phyloP scores from a whole-genome alignment of 2,888 invertebrate genomes.

The Salpingus planirostris region DNA sequence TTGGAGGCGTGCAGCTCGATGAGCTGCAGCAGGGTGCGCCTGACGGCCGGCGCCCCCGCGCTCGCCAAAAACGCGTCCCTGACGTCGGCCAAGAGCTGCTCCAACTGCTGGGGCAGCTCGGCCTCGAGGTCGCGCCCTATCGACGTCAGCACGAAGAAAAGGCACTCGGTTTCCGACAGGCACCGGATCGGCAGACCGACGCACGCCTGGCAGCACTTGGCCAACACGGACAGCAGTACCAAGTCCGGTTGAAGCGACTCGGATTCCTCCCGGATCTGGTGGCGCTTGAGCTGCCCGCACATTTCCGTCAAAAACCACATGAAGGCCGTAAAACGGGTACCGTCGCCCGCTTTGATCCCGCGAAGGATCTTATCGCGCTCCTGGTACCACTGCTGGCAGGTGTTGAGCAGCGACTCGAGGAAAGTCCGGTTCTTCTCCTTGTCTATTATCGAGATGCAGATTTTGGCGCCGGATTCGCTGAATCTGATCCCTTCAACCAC shows the following conservation, averaged over 20 bases:
- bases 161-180: constrained; percentile 75
- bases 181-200: constrained; percentile 74
- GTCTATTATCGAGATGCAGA: constrained; percentile 80
- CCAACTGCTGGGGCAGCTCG: constrained; percentile 72
- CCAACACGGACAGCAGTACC: constrained; percentile 72
- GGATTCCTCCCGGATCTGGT: constrained; percentile 47
- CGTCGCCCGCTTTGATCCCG: constrained; percentile 47
- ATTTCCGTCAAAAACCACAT: constrained; percentile 86
- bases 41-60: constrained; percentile 63
- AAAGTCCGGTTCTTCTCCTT: constrained; percentile 82
- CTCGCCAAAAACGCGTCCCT: constrained; percentile 77
- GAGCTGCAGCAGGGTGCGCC: constrained; percentile 77
- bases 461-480: constrained; percentile 74
- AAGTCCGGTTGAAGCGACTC: constrained; percentile 59
- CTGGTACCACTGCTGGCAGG: constrained; percentile 77
- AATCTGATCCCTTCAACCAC: constrained; percentile 70
- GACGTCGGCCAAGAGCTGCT: constrained; percentile 68
- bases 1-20: constrained; percentile 85
- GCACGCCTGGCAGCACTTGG: constrained; percentile 84
- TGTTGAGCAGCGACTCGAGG: constrained; percentile 79
- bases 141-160: constrained; percentile 82
- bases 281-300: constrained; percentile 76
- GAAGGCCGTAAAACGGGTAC: constrained; percentile 69
- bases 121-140: constrained; percentile 80
- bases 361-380: constrained; percentile 63